Evolutionary conservation across 2,113 vertebrate genomes (phyloP), one percentile per base, ranked within the genome.

Genomic region (Erythrolamprus reginae): DNA sequence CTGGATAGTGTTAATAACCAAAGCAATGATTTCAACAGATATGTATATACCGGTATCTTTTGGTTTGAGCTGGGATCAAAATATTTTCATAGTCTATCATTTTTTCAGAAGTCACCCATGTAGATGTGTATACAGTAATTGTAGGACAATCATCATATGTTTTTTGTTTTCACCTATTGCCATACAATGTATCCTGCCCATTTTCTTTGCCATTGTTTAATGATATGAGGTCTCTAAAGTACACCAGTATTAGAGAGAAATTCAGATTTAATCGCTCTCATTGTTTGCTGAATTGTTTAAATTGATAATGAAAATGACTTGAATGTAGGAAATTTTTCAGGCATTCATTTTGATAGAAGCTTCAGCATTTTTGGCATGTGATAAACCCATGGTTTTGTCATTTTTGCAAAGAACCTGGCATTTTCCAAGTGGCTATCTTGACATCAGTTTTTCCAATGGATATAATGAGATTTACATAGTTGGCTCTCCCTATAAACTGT

Each of bases 401-500:
- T 45, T 24, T 87, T 19, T 3, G 21, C 48, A 55, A 88, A 93
- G 84, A 51, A 56, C 90, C 65, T 1, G 24, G 23, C 7, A 24
- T 87, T 90, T 0, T 52, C 93, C 89, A 3, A 87, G 47, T 15
- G 53, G 82, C 85, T 82, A 28, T 93, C 47, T 92, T 90, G 24
- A 1, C 89, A 93, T 93, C 87, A 88, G n/a, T 56, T 26, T 92
- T 86, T 87, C 50, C 90, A 65, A 47, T 85, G 7, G 21, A 7
- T 82, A 3, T 38, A 58, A 42, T 86, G 52, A 94, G 83, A 90
- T 95, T 92, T 87, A 95, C 94, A 65, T 84, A 91, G 92, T 89
- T 15, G 93, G 88, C 26, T 92, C 90, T 96, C 53, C 28, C 50
- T 87, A 77, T 94, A 95, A 95, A 94, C 87, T 93, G 89, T 84